phyloP scores from a whole-genome alignment of 2,113 vertebrate species.

The Apteryx owenii region DNA sequence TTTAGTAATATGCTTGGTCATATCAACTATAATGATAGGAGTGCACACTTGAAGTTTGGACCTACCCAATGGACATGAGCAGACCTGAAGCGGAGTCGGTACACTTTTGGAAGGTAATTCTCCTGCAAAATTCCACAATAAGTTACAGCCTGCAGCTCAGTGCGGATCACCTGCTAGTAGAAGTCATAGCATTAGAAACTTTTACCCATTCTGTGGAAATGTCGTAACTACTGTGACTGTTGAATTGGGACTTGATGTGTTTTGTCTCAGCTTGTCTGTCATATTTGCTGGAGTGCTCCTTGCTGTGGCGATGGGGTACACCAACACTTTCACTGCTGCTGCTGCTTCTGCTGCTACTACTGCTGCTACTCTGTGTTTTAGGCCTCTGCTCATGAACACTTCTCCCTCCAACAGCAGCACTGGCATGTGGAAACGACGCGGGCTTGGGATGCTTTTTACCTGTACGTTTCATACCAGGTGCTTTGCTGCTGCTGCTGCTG shows the following conservation, averaged over 20 bases:
- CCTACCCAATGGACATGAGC: slow-evolving; percentile 20
- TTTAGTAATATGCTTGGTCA: neutral
- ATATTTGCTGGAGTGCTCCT: neutral
- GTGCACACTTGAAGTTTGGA: neutral
- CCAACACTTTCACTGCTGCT: neutral
- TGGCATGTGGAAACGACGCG: neutral
- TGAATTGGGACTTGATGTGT: neutral
- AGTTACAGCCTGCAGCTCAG: neutral
- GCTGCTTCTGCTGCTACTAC: neutral
- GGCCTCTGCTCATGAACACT: neutral
- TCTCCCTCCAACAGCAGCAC: neutral
- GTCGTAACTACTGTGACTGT: neutral
- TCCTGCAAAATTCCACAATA: slow-evolving; percentile 43
- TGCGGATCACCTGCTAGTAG: neutral
- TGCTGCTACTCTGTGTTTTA: neutral
- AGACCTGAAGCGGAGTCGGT: slow-evolving; percentile 35
- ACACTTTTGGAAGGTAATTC: slow-evolving; percentile 27
- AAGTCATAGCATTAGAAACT: neutral
- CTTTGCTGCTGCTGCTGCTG: neutral
- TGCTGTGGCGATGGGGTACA: neutral
- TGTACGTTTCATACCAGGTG: neutral
- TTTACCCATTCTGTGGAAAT: slow-evolving; percentile 17
- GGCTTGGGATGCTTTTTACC: neutral
- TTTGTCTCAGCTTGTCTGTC: neutral
- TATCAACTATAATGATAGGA: neutral